Base-by-base conservation (phyloP, 2,797 vertebrate genomes). In the Eremophila alpestris region DNA sequence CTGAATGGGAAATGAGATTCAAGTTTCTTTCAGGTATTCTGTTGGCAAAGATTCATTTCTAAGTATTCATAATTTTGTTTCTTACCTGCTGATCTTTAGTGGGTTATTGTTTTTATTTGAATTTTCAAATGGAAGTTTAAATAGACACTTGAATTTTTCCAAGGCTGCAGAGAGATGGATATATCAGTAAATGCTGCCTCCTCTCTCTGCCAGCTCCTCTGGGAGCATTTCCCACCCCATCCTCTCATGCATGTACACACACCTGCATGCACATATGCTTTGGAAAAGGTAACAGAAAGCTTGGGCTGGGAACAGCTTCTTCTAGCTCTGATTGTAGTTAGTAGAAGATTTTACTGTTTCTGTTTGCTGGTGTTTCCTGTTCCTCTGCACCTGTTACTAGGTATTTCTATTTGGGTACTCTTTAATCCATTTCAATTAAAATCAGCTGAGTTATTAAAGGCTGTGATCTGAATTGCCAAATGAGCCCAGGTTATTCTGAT, bases 21-120 rank as follows among this genome's bases (percentile, higher is more conserved):
- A 41, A 16, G 32, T 71, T 93, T 94, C 48, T 94, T 83, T 69
- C 36, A 73, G 85, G 59, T 83, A 64, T 91, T 56, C 59, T 49
- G 5, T 73, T 84, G 79, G 65, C 69, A 93, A 73, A 88, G 59
- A 63, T 94, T 67, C 10, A 60, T 90, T 93, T 91, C 48, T 87
- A 56, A 79, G 46, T 76, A 60, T 56, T 89, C 21, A 8, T 70
- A 5, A 13, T 87, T 93, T 56, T 73, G 46, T 83, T 94, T 60
- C 32, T 93, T 89, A 59, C 26, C 22, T 69, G 58, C 48, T 83
- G 43, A 67, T 69, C 23, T 81, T 81, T 17, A 60, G 36, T 82
- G 56, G 34, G 34, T 75, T 71, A 23, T 34, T 16, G 11, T 18
- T 63, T 87, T 43, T 59, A 51, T 77, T 71, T 90, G 55, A 40